Conservation (phyloP, 2,888 invertebrate genomes). For the Cerceris ruficornis region DNA sequence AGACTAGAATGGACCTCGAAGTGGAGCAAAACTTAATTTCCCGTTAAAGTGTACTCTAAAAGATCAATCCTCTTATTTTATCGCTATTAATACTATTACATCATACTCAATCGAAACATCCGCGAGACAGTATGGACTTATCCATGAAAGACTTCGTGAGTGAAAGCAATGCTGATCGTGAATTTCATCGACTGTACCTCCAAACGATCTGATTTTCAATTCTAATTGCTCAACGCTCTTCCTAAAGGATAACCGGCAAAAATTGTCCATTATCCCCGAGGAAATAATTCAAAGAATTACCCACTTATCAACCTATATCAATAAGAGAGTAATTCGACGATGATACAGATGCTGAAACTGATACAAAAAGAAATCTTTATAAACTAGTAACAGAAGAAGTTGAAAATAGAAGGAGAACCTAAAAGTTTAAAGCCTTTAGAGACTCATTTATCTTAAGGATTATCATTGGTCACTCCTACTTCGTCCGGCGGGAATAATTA, state of each 20-base stretch:
- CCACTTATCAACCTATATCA: constrained; percentile 1
- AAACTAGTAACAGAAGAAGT: not conserved
- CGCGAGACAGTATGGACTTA: not conserved
- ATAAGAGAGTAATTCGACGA: not conserved
- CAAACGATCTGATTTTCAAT: not conserved
- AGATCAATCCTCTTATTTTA: constrained; percentile 10
- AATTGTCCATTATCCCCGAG: not conserved
- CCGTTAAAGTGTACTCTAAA: not conserved
- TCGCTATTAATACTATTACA: not conserved
- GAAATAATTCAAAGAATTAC: not conserved
- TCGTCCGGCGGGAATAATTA: constrained; percentile 14
- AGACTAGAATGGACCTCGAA: constrained; percentile 53
- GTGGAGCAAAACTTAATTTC: constrained; percentile 1
- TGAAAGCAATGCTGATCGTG: not conserved
- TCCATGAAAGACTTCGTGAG: not conserved
- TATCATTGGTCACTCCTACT: constrained; percentile 35
- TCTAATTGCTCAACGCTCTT: not conserved
- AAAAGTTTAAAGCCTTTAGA: not conserved
- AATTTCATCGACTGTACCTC: not conserved
- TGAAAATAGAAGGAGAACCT: not conserved
- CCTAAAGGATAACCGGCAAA: constrained; percentile 1
- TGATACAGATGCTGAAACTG: not conserved
- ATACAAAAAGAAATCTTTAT: not conserved
- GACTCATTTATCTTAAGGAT: constrained; percentile 8
- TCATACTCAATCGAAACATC: not conserved